A percentile compares a stretch with the other conserved stretches of the same genome.
Conservation (phyloP, 2,113 vertebrate genomes). For the Lanius ludovicianus region DNA sequence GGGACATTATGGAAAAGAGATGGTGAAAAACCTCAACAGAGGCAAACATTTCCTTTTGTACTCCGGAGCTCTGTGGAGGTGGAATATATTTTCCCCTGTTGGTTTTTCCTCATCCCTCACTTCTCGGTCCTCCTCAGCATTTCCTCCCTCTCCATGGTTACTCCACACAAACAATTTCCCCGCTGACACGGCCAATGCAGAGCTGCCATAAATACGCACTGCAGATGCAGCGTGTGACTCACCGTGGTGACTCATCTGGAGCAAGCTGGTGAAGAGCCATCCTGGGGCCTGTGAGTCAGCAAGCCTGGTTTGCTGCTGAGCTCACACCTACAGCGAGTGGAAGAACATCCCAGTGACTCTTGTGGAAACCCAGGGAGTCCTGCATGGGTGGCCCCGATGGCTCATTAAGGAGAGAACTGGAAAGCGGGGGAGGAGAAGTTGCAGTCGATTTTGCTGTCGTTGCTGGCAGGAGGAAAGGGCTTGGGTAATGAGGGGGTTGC, state of each 20-base stretch:
- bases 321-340: neutral
- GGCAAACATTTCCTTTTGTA: neutral
- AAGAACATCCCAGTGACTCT: neutral
- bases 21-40: rapidly evolving
- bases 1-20: neutral
- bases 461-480: neutral
- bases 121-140: neutral
- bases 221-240: constrained; percentile 54
- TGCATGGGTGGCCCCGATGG: neutral
- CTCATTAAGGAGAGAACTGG: neutral
- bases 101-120: constrained; percentile 13
- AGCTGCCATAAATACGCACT: constrained; percentile 11
- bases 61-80: neutral
- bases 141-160: constrained; percentile 60
- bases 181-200: constrained; percentile 1
- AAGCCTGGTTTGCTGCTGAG: neutral
- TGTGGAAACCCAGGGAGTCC: neutral
- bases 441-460: rapidly evolving
- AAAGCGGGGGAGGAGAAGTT: neutral
- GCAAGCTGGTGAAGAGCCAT: neutral
- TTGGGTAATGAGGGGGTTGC: neutral
- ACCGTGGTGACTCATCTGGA: constrained; percentile 37
- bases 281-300: constrained; percentile 48
- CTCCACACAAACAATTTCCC: constrained; percentile 51
- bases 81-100: neutral